phyloP scores from a whole-genome alignment of 2,888 invertebrate species.

The Hemicrepidius hirtus region DNA sequence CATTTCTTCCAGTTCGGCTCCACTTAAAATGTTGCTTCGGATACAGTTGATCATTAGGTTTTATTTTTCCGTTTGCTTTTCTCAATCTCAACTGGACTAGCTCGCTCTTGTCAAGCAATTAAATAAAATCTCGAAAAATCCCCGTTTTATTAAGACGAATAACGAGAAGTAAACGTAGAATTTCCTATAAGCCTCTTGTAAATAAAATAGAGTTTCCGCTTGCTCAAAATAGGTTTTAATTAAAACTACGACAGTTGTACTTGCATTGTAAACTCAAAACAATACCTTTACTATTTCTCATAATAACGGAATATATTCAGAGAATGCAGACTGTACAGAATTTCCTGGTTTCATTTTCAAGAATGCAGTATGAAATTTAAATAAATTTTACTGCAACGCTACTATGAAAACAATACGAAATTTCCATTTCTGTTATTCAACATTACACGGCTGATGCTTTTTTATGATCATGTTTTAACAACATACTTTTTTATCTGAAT shows the following conservation, averaged over 20 bases:
- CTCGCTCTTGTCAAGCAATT: constrained; percentile 10
- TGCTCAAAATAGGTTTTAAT: background rate
- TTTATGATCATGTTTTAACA: no score
- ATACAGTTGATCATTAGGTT: constrained; percentile 16
- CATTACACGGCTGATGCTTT: no score
- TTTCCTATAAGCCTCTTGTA: background rate
- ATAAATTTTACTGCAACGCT: no score
- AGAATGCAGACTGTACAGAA: no score
- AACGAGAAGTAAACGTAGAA: constrained; percentile 9
- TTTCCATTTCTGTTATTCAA: no score
- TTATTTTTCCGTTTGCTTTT: constrained; percentile 5
- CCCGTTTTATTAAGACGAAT: constrained; percentile 4
- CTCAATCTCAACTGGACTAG: background rate
- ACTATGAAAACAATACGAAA: no score
- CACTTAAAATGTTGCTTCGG: constrained; percentile 1
- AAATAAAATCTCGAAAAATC: constrained; percentile 18
- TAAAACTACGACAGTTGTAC: background rate
- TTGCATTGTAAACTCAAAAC: no score
- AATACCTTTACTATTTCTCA: no score
- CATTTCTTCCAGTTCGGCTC: constrained; percentile 1
- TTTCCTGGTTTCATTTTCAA: no score
- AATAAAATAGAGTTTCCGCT: background rate
- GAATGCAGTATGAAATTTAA: no score
- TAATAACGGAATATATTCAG: no score
- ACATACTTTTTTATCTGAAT: no score